A percentile compares a stretch with the other conserved stretches of the same genome.
Conservation (phyloP, 2,888 invertebrate species). For the Cancer borealis region DNA sequence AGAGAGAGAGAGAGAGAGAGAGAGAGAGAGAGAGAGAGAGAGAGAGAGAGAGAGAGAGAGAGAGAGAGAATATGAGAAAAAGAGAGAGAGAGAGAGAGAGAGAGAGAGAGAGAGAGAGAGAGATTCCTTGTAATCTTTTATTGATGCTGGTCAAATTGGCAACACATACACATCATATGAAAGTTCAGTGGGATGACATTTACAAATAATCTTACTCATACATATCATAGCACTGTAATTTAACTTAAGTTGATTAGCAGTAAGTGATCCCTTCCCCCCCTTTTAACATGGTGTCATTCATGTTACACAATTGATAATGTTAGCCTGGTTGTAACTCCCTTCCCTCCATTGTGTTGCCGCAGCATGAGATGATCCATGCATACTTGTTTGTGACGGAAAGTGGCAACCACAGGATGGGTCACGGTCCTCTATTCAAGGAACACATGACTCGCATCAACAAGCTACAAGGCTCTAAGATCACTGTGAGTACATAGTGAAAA, state of each 20-base stretch:
- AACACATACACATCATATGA: too few species aligned
- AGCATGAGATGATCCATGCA: conserved; percentile 99
- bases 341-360: background rate
- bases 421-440: conserved; percentile 94
- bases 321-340: background rate
- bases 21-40: too few species aligned
- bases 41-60: background rate
- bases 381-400: conserved; percentile 93
- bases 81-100: background rate
- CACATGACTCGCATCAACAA: conserved; percentile 96
- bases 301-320: background rate
- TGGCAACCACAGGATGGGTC: conserved; percentile 93
- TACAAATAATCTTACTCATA: too few species aligned
- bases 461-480: conserved; percentile 91
- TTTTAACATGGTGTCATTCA: background rate
- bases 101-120: background rate
- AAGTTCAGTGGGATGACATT: too few species aligned
- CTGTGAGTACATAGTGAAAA: conserved; percentile 81
- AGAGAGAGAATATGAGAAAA: background rate
- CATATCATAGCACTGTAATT: too few species aligned
- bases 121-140: too few species aligned
- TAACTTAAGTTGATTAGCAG: too few species aligned
- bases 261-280: too few species aligned
- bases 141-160: too few species aligned
- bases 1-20: background rate